phyloP scores from a whole-genome alignment of 2,888 invertebrate genomes.

The Lasioglossum malachurum region DNA sequence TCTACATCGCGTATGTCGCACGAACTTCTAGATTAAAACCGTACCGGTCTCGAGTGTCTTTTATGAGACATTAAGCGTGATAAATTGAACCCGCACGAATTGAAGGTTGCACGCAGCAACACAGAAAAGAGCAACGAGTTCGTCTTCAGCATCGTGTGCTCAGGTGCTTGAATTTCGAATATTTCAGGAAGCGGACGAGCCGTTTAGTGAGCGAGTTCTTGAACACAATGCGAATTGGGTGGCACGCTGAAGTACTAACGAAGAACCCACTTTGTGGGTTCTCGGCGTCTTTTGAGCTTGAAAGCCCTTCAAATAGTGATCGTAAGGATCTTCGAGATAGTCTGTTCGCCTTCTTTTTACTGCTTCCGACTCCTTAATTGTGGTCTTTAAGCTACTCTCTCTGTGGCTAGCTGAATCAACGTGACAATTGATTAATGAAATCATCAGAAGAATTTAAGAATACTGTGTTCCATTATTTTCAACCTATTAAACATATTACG shows the following conservation, averaged over 20 bases:
- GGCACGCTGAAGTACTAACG: neutral
- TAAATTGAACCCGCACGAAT: neutral
- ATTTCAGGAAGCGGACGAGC: neutral
- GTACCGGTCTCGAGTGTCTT: neutral
- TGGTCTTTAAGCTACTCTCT: neutral
- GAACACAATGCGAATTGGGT: neutral
- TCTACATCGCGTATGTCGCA: neutral
- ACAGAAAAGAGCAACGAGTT: neutral
- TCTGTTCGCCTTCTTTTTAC: neutral
- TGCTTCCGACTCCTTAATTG: neutral
- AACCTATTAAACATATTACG: too few relatives aligned
- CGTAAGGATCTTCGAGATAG: neutral
- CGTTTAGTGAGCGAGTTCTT: neutral
- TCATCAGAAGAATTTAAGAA: too few relatives aligned
- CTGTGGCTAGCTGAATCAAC: neutral
- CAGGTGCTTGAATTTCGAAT: neutral
- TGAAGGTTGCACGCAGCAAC: neutral
- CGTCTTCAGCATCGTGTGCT: neutral
- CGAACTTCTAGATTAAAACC: slow-evolving; percentile 12
- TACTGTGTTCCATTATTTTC: too few relatives aligned
- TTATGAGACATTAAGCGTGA: slow-evolving; percentile 1
- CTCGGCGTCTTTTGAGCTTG: neutral
- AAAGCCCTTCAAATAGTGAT: neutral
- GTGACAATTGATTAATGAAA: too few relatives aligned
- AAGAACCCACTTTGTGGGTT: neutral